Evolutionary conservation across 1,140 invertebrate species (phyloP).

Genomic region (Trachelipus rathkii): DNA sequence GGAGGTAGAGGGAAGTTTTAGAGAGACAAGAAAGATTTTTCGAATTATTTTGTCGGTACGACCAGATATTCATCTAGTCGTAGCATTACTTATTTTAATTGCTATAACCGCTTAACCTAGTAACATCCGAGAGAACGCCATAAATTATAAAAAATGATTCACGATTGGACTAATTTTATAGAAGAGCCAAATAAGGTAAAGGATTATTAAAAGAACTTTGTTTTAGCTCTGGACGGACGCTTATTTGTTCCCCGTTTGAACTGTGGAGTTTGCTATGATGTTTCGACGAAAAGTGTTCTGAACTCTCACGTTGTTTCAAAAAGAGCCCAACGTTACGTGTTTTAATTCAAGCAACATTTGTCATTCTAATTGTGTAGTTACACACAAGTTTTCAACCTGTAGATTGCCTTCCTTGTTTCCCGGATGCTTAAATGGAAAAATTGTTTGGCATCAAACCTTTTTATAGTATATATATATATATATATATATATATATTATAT

Average conservation of each 20-base stretch:
- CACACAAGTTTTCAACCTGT: conserved; percentile 84
- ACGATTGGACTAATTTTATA: conserved; percentile 74
- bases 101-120: not conserved
- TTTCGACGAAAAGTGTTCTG: conserved; percentile 72
- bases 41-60: not conserved
- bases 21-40: not conserved
- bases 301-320: conserved; percentile 65
- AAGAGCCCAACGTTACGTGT: conserved; percentile 57
- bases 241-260: conserved; percentile 86
- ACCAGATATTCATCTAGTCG: not conserved
- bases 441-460: conserved; percentile 82
- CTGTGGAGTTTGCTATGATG: conserved; percentile 70
- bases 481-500: too few relatives aligned
- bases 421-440: conserved; percentile 78
- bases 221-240: conserved; percentile 81
- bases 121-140: conserved; percentile 8
- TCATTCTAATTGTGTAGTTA: conserved; percentile 79
- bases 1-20: not conserved
- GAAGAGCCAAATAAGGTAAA: conserved; percentile 77
- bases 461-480: conserved; percentile 47
- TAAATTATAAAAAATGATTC: conserved; percentile 67
- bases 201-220: conserved; percentile 77
- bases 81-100: not conserved
- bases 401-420: conserved; percentile 78
- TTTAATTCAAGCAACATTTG: conserved; percentile 64